phyloP scores from a whole-genome alignment of 2,113 vertebrate species.

The Athene noctua region DNA sequence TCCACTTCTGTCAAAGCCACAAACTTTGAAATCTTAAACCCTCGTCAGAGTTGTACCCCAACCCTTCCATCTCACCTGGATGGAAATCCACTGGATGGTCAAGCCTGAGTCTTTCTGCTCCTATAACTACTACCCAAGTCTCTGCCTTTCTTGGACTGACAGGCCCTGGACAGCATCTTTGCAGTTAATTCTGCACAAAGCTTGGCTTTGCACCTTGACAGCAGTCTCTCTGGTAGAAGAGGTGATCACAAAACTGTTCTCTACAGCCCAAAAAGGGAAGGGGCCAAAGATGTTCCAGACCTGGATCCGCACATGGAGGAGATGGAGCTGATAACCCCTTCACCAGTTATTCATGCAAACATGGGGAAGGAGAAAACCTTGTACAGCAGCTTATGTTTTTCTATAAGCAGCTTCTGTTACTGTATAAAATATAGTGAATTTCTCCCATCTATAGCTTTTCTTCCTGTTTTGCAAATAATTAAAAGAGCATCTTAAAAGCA shows the following conservation, averaged over 20 bases:
- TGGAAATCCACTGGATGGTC: accelerated
- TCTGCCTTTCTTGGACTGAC: accelerated
- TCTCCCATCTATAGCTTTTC: conserved; percentile 3
- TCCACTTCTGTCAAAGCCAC: not conserved
- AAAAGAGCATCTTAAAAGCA: conserved; percentile 12
- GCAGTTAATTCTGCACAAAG: not conserved
- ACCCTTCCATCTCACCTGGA: not conserved
- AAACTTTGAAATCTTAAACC: not conserved
- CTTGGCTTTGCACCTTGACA: not conserved
- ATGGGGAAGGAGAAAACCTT: not conserved
- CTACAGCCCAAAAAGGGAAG: not conserved
- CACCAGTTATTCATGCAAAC: not conserved
- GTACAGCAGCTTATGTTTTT: not conserved
- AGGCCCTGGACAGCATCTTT: accelerated
- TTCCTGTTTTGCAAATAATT: conserved; percentile 36
- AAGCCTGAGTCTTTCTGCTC: not conserved
- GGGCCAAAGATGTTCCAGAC: not conserved
- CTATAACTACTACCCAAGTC: not conserved
- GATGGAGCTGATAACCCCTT: not conserved
- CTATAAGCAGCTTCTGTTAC: conserved; percentile 13
- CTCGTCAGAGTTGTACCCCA: not conserved
- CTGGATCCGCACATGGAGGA: accelerated
- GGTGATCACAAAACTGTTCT: not conserved
- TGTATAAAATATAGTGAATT: not conserved
- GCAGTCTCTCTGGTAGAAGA: accelerated